Base-by-base conservation (phyloP, 2,113 vertebrate genomes). In the Pleuronectes platessa region DNA sequence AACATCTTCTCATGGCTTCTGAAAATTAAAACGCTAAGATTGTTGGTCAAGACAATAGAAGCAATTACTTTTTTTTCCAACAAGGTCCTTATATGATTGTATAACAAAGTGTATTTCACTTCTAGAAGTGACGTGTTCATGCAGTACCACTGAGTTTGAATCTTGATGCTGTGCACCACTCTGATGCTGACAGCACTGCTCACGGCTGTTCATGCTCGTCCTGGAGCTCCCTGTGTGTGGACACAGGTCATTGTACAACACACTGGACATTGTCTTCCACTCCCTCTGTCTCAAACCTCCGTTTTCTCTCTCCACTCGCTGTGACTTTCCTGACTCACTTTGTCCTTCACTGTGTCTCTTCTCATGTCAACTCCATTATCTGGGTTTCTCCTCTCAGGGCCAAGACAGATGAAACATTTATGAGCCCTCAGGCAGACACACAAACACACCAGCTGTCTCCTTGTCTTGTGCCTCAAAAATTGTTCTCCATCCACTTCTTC, bases 341-440 rank as follows among this genome's bases (percentile, higher is more conserved):
- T 27, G 63, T 49, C 15, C 24, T 66, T 45, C n/a, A 55, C 64
- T 53, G 20, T 61, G 35, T 69, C 60, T 62, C 55, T 11, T 40
- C 2, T 66, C 42, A 40, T 47, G 64, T 82, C 71, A 27, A 1
- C 24, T 62, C 63, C 35, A 14, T 74, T 82, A 26, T 76, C 20
- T 42, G 20, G 18, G 24, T 59, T 81, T 71, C 40, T 64, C 0
- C 72, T 51, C 56, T 51, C 49, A 58, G 40, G 26, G 56, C 59
- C 4, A 26, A 45, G 68, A 62, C 56, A 51, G 75, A 77, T 93
- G 10, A 90, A 92, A 91, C 62, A 88, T 92, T 78, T 62, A 90
- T 79, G 66, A 86, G 62, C 67, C 74, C 65, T 0, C 17, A 23
- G 64, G 76, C 84, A 35, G 47, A 21, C n/a, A 49, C 79, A 79